Conservation (phyloP, 2,888 invertebrate genomes). For the Bombyx huttoni region DNA sequence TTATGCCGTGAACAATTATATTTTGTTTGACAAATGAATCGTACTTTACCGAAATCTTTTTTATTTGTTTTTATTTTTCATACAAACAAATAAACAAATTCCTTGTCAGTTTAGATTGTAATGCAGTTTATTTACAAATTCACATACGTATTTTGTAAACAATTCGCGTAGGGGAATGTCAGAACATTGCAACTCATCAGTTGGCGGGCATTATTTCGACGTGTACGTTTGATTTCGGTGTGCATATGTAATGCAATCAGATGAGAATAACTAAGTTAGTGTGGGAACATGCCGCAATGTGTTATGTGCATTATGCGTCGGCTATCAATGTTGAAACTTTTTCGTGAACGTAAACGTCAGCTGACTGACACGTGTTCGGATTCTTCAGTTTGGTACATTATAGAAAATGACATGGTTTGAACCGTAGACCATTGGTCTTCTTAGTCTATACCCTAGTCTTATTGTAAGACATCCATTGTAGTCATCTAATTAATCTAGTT, state of each 20-base stretch:
- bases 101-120: slow-evolving; percentile 33
- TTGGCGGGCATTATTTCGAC: neutral
- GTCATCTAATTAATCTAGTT: too few species aligned
- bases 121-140: slow-evolving; percentile 44
- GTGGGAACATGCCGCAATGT: slow-evolving; percentile 19
- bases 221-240: neutral
- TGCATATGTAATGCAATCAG: neutral
- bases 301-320: slow-evolving; percentile 20
- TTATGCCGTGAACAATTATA: slow-evolving; percentile 8
- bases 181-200: neutral
- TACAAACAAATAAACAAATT: slow-evolving; percentile 50
- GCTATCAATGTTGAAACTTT: slow-evolving; percentile 19
- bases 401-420: slow-evolving; percentile 26
- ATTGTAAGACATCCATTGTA: too few species aligned
- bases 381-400: slow-evolving; percentile 22
- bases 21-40: slow-evolving; percentile 1
- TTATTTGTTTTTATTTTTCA: slow-evolving; percentile 18
- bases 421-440: too few species aligned
- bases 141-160: slow-evolving; percentile 46
- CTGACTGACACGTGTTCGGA: slow-evolving; percentile 18
- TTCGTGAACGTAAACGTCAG: slow-evolving; percentile 20
- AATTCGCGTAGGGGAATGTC: slow-evolving; percentile 18
- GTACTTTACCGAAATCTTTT: slow-evolving; percentile 5
- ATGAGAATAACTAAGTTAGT: neutral
- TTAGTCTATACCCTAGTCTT: too few species aligned